Conservation (phyloP, 35 echinoderm and acorn worm species). For the Nesometra sesokonis region DNA sequence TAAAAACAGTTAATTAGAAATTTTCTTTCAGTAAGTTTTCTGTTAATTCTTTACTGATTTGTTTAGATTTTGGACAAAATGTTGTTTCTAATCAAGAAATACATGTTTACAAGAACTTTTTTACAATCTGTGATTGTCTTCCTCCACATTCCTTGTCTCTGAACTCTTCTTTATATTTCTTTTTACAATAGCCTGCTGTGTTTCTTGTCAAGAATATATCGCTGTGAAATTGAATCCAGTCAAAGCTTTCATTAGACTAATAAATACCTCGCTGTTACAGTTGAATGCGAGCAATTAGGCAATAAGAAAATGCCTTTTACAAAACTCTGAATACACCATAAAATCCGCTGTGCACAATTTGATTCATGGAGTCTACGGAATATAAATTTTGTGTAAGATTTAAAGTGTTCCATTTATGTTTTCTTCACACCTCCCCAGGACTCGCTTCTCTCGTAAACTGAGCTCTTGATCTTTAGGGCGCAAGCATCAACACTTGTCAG, state of each 20-base stretch:
- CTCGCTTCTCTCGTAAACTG: background rate
- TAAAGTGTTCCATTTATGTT: background rate
- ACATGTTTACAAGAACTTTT: too few relatives aligned
- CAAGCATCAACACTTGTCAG: background rate
- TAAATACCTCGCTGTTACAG: background rate
- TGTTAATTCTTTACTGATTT: too few relatives aligned
- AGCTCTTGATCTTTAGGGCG: background rate
- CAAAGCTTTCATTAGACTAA: background rate
- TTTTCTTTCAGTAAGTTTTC: too few relatives aligned
- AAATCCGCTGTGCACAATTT: background rate
- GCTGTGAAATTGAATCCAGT: background rate
- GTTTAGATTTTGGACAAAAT: too few relatives aligned
- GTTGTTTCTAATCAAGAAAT: too few relatives aligned
- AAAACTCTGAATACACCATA: background rate
- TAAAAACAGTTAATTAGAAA: too few relatives aligned
- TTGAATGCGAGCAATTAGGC: background rate
- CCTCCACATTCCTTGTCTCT: too few relatives aligned
- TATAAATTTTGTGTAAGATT: constrained; percentile 1
- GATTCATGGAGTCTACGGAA: background rate
- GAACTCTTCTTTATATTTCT: background rate
- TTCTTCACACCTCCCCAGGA: background rate
- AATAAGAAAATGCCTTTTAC: background rate
- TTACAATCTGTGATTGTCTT: too few relatives aligned
- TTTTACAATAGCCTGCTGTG: background rate
- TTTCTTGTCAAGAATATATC: background rate